phyloP scores from a whole-genome alignment of 2,888 invertebrate species.

The Onthophagus sagittarius region DNA sequence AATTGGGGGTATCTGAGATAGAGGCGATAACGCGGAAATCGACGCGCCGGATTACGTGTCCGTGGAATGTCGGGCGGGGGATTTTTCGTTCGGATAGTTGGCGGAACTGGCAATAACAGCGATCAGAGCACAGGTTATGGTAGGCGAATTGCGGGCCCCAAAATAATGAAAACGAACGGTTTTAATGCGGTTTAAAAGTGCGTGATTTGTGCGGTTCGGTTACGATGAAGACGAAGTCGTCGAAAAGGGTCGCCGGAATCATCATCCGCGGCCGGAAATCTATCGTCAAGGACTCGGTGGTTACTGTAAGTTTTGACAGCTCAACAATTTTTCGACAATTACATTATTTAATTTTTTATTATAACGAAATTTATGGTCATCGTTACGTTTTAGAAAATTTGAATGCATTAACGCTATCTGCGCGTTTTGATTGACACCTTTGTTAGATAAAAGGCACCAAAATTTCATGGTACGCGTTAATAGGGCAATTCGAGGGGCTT shows the following conservation, averaged over 20 bases:
- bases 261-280: slow-evolving; percentile 82
- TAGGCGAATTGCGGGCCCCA: slow-evolving; percentile 11
- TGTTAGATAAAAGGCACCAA: neutral
- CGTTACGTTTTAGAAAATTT: neutral
- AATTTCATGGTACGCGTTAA: neutral
- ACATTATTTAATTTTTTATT: too few species aligned
- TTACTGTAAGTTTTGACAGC: slow-evolving; percentile 62
- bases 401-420: neutral
- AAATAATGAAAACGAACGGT: slow-evolving; percentile 15
- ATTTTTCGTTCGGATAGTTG: slow-evolving; percentile 8
- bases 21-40: neutral
- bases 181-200: slow-evolving; percentile 16
- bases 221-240: slow-evolving; percentile 69
- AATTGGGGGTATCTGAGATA: neutral
- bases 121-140: slow-evolving; percentile 18
- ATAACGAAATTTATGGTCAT: slow-evolving; percentile 14
- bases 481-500: slow-evolving; percentile 3
- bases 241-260: slow-evolving; percentile 82
- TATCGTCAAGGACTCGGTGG: slow-evolving; percentile 83
- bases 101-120: slow-evolving; percentile 18
- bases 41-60: neutral
- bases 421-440: neutral
- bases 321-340: neutral
- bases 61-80: neutral
- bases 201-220: neutral